Base-by-base conservation (phyloP, 1,140 invertebrate species). In the Brachionus asplanchnoidis region DNA sequence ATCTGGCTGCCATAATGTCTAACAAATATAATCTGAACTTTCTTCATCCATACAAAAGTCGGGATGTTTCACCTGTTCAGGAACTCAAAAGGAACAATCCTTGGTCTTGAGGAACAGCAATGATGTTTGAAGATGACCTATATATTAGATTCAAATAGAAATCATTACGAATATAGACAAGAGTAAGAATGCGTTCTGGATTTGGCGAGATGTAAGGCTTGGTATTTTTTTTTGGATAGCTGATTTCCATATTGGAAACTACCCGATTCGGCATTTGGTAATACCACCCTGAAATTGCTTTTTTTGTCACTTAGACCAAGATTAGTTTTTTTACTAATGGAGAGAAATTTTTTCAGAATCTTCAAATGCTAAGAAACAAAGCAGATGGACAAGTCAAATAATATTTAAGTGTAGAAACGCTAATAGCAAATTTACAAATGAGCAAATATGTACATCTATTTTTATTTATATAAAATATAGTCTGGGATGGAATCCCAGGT, bases 81-180 rank as follows among this genome's bases (percentile, higher is more conserved):
- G 96, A 96, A 91, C 98, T 96, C 97, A 97, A 99, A 32, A 99
- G 89, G 88, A 97, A 99, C 40, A 99, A 93, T 85, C 93, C 92
- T 60, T 92, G 91, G 26, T 93, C 94, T 60, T 99, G 90, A 17
- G 95, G 95, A 28, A 98, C 96, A 20, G 96, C 96, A 42, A 99
- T 90, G 85, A 96, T 93, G 89, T 99, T 98, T 26, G 26, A 40
- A n/a, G 90, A 89, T 86, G 95, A 96, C 97, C 97, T 99, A 89
- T 98, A 96, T 86, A 99, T 92, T 65, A 99, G 90, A 91, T 99
- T 98, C 46, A 99, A 91, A 91, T 85, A 99, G 91, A 97, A 99
- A 91, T 99, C 97, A 90, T 98, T 95, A 26, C 97, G 90, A 87
- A 98, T 95, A 87, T 98, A 96, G 85, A 97, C 97, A 32, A 97